Evolutionary conservation across 2,113 vertebrate species (phyloP).

Genomic region (Elephantulus edwardii): DNA sequence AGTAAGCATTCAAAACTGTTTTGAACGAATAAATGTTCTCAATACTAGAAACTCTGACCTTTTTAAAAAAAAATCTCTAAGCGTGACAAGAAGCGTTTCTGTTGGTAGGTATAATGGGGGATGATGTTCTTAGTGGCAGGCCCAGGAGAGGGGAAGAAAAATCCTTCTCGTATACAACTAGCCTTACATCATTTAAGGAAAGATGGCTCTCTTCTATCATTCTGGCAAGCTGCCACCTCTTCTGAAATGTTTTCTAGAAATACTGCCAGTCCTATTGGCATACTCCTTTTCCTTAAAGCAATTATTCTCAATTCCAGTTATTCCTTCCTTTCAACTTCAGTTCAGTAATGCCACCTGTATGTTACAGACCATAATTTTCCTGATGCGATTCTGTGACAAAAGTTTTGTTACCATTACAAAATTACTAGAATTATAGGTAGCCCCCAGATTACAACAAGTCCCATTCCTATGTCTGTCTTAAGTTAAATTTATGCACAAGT

Average conservation of each 20-base stretch:
- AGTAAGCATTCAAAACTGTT: neutral
- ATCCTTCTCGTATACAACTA: neutral
- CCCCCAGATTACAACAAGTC: neutral
- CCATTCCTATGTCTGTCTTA: neutral
- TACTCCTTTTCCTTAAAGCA: neutral
- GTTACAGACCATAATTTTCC: neutral
- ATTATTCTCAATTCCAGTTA: neutral
- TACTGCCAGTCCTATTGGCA: neutral
- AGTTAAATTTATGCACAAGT: neutral
- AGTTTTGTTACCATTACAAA: neutral
- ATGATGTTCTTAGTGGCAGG: neutral
- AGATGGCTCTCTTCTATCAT: neutral
- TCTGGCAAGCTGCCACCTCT: neutral
- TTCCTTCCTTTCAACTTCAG: neutral
- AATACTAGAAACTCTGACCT: neutral
- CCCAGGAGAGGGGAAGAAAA: rapidly evolving
- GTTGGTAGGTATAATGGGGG: neutral
- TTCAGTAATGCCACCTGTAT: neutral
- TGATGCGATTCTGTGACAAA: neutral
- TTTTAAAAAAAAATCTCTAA: slow-evolving; percentile 3
- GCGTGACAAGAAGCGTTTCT: neutral
- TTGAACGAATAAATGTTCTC: neutral
- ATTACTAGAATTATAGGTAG: neutral
- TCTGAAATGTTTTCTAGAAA: neutral
- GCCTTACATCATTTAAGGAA: neutral